These are phyloP conservation scores for Synergus laeviventris DNA, from an alignment of 2,888 invertebrate genomes.

Conservation along the genomic window DNA sequence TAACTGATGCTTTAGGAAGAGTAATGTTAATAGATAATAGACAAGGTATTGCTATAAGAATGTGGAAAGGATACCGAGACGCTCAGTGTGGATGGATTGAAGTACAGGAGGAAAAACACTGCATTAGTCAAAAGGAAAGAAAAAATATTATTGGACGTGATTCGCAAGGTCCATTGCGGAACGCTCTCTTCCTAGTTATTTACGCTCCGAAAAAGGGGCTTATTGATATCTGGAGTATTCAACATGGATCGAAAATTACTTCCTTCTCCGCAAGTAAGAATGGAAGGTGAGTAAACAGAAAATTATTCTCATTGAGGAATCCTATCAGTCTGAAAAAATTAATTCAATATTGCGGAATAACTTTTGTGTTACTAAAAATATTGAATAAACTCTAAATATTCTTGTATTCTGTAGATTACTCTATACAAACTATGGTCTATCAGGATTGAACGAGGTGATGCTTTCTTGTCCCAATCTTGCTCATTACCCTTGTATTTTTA, in stretches of 20 bases:
- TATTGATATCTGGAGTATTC: slow-evolving; percentile 94
- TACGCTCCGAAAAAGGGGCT: slow-evolving; percentile 95
- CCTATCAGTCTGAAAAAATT: background rate
- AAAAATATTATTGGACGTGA: slow-evolving; percentile 16
- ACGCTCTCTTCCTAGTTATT: slow-evolving; percentile 91
- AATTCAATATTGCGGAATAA: background rate
- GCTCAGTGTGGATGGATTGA: slow-evolving; percentile 96
- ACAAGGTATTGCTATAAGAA: slow-evolving; percentile 86
- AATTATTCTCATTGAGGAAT: background rate
- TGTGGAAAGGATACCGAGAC: slow-evolving; percentile 97
- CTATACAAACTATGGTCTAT: slow-evolving; percentile 88
- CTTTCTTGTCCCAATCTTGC: slow-evolving; percentile 77
- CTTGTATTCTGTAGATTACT: slow-evolving; percentile 78
- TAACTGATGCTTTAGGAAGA: slow-evolving; percentile 91
- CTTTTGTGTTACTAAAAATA: background rate
- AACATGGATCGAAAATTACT: slow-evolving; percentile 92
- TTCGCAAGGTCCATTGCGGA: slow-evolving; percentile 73
- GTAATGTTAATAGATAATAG: slow-evolving; percentile 91
- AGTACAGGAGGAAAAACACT: slow-evolving; percentile 81
- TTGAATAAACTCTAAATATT: background rate
- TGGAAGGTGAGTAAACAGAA: slow-evolving; percentile 77
- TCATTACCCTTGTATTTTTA: slow-evolving; percentile 85
- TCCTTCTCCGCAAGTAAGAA: slow-evolving; percentile 93
- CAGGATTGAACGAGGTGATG: slow-evolving; percentile 82
- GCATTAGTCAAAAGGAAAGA: slow-evolving; percentile 48